Evolutionary conservation across 2,113 vertebrate species (phyloP).

Genomic region (Hemichromis elongatus): DNA sequence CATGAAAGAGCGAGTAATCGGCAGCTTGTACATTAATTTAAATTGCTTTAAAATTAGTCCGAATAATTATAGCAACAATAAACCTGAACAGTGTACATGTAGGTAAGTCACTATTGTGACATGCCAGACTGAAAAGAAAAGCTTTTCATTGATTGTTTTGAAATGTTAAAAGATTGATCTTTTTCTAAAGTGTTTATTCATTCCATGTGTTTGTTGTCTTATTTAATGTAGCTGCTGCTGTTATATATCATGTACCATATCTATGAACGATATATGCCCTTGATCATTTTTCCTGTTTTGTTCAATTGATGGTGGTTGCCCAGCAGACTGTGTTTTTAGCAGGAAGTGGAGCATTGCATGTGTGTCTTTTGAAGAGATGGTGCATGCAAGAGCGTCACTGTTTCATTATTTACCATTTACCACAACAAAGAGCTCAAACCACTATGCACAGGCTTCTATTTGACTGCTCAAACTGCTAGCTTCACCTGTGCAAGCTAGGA

Average conservation of each 20-base stretch:
- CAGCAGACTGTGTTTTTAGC: not conserved
- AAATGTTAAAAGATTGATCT: not conserved
- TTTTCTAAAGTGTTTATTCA: not conserved
- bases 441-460: not conserved
- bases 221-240: not conserved
- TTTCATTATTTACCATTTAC: constrained; percentile 19
- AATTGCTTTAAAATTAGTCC: not conserved
- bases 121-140: not conserved
- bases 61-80: not conserved
- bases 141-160: not conserved
- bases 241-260: not conserved
- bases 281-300: not conserved
- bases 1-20: not conserved
- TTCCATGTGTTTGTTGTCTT: not conserved
- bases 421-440: not conserved
- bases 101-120: not conserved
- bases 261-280: not conserved
- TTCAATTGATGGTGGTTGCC: not conserved
- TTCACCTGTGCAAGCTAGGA: not conserved
- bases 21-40: not conserved
- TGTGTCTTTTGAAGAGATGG: no score
- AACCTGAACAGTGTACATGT: not conserved
- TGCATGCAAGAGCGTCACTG: not conserved
- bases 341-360: not conserved
- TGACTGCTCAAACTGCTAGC: not conserved